Percentiles rank a stretch among this genome's conserved stretches.
phyloP scores from a whole-genome alignment of 2,113 vertebrate genomes.

The Cromileptes altivelis region DNA sequence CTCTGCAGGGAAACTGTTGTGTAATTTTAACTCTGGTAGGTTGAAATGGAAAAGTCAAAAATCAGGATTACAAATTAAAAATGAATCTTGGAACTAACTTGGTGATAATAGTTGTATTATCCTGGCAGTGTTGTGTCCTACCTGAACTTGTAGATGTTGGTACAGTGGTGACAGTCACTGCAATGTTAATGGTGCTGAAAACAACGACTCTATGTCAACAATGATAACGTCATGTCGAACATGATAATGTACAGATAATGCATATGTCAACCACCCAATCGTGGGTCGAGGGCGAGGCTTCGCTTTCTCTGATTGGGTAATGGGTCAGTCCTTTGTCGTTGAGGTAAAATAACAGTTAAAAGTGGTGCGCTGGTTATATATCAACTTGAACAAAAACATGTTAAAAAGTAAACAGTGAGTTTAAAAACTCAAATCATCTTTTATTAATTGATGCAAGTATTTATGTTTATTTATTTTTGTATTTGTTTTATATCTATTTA shows the following conservation, averaged over 20 bases:
- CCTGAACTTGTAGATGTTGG: conserved; percentile 54
- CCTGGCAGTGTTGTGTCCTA: conserved; percentile 36
- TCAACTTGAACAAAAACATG: conserved; percentile 76
- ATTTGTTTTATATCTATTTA: conserved; percentile 85
- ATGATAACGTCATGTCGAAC: conserved; percentile 57
- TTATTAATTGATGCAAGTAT: conserved; percentile 80
- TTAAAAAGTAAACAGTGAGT: conserved; percentile 74
- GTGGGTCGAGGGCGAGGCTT: conserved; percentile 41
- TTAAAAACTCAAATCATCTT: conserved; percentile 78
- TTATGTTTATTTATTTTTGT: conserved; percentile 85
- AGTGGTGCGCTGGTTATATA: conserved; percentile 76
- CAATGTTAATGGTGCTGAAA: conserved; percentile 74
- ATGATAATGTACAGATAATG: conserved; percentile 69
- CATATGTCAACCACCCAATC: conserved; percentile 53
- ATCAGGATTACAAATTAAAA: conserved; percentile 5
- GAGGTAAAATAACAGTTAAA: conserved; percentile 73
- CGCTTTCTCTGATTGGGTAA: conserved; percentile 44
- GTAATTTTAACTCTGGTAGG: not conserved
- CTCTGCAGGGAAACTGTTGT: conserved; percentile 2
- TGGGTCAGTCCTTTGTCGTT: conserved; percentile 62
- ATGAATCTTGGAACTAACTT: conserved; percentile 6
- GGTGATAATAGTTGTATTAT: conserved; percentile 5
- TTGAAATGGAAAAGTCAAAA: not conserved
- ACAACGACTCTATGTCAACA: conserved; percentile 53
- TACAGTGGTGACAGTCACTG: conserved; percentile 49